Percentiles rank a stretch among this genome's conserved stretches.
Conservation (phyloP, 2,888 invertebrate genomes). For the Ernsta delagoae region DNA sequence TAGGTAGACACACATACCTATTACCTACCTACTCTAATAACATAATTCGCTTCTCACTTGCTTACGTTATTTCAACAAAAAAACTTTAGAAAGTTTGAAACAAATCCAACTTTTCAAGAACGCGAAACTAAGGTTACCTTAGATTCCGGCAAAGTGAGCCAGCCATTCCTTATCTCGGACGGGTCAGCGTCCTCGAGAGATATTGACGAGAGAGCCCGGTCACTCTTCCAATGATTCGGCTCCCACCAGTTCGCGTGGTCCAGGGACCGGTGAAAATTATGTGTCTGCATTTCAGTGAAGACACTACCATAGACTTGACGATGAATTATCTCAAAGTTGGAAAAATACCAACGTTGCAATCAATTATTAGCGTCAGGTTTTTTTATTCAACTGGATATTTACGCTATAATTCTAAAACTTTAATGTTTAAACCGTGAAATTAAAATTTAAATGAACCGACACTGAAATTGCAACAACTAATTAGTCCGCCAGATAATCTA, state of each 20-base stretch:
- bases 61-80: too few relatives aligned
- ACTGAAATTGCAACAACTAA: not conserved
- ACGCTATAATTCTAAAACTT: not conserved
- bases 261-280: slow-evolving; percentile 61
- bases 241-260: slow-evolving; percentile 77
- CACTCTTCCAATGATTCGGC: slow-evolving; percentile 65
- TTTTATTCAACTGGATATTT: not conserved
- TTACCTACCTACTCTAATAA: too few relatives aligned
- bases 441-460: not conserved
- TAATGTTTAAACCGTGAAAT: not conserved
- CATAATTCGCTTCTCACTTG: too few relatives aligned
- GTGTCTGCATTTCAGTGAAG: slow-evolving; percentile 55
- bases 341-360: too few relatives aligned
- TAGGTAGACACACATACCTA: too few relatives aligned
- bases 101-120: too few relatives aligned
- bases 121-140: slow-evolving; percentile 53
- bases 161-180: slow-evolving; percentile 70
- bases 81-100: too few relatives aligned
- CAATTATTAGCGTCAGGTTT: too few relatives aligned
- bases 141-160: slow-evolving; percentile 65
- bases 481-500: too few relatives aligned
- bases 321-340: too few relatives aligned
- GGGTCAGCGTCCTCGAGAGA: slow-evolving; percentile 66
- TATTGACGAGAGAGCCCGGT: slow-evolving; percentile 61
- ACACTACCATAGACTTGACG: not conserved